Percentiles rank a stretch among this genome's conserved stretches.
phyloP scores from a whole-genome alignment of 2,888 invertebrate species.

The Nudaria mundana region DNA sequence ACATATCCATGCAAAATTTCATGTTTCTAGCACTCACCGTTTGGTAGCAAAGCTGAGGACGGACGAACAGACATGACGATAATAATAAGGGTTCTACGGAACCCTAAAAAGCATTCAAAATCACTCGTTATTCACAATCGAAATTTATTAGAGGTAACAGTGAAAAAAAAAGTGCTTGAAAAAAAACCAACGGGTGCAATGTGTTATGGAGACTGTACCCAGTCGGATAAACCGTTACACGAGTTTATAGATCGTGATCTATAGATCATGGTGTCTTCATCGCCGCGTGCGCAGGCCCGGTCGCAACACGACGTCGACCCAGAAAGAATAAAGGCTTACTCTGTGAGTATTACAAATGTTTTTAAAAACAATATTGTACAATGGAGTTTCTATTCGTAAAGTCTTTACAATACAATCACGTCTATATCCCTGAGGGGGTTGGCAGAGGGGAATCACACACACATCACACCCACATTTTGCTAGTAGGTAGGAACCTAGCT shows the following conservation, averaged over 20 bases:
- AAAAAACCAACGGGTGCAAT: slow-evolving; percentile 27
- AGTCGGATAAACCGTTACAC: slow-evolving; percentile 32
- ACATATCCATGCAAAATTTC: no score
- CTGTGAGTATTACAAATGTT: slow-evolving; percentile 64
- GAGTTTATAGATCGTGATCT: slow-evolving; percentile 59
- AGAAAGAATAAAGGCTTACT: slow-evolving; percentile 75
- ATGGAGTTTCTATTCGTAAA: slow-evolving; percentile 23
- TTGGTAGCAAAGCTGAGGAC: no score
- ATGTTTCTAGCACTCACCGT: no score
- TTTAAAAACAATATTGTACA: slow-evolving; percentile 14
- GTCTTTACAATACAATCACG: no score
- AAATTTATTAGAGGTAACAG: no score
- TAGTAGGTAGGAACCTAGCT: no score
- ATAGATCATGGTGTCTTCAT: slow-evolving; percentile 78
- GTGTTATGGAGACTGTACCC: slow-evolving; percentile 29
- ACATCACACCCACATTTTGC: no score
- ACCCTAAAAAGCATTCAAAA: not conserved
- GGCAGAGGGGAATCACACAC: no score
- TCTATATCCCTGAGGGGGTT: no score
- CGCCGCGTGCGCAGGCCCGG: slow-evolving; percentile 73
- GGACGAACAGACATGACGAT: no score
- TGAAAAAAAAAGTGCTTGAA: slow-evolving; percentile 4
- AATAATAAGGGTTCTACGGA: no score
- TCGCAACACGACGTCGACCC: slow-evolving; percentile 74
- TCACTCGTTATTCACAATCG: slow-evolving; percentile 1